Evolutionary conservation across 2,113 vertebrate species (phyloP).

Genomic region (Lates calcarifer): DNA sequence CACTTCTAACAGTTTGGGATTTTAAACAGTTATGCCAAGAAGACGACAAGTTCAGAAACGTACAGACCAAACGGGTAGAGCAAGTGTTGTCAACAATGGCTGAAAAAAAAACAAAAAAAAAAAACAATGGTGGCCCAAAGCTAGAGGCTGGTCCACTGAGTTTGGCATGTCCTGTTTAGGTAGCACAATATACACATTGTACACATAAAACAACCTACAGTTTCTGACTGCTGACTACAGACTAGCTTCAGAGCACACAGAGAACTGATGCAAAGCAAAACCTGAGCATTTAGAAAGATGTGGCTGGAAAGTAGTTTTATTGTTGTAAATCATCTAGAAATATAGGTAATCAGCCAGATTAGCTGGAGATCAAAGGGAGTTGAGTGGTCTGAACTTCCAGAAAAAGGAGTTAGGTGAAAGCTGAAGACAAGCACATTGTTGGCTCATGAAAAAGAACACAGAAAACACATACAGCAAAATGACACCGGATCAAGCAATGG

Average conservation of each 20-base stretch:
- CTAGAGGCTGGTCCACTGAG: conserved; percentile 52
- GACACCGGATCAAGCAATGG: conserved; percentile 70
- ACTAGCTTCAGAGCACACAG: neutral
- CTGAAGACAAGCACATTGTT: conserved; percentile 49
- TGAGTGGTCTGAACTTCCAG: neutral
- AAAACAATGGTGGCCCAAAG: conserved; percentile 67
- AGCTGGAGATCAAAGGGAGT: neutral
- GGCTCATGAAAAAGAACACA: conserved; percentile 44
- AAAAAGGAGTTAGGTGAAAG: conserved; percentile 40
- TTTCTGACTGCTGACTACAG: conserved; percentile 3
- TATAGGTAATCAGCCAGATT: neutral
- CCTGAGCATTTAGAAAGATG: too few relatives aligned
- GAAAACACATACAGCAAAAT: conserved; percentile 57
- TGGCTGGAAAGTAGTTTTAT: too few relatives aligned
- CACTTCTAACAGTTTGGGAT: neutral
- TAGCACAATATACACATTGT: conserved; percentile 71
- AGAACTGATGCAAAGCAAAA: neutral
- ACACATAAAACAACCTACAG: conserved; percentile 40
- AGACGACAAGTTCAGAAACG: conserved; percentile 3
- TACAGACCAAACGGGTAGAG: neutral
- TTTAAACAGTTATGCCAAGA: conserved; percentile 4
- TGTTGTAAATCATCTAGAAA: conserved; percentile 5
- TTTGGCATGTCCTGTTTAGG: conserved; percentile 80
- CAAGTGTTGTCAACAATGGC: conserved; percentile 9
- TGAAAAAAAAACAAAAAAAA: conserved; percentile 1